These are phyloP conservation scores for Leguminivora glycinivorella DNA, from an alignment of 1,140 invertebrate species.

Conservation along the genomic window DNA sequence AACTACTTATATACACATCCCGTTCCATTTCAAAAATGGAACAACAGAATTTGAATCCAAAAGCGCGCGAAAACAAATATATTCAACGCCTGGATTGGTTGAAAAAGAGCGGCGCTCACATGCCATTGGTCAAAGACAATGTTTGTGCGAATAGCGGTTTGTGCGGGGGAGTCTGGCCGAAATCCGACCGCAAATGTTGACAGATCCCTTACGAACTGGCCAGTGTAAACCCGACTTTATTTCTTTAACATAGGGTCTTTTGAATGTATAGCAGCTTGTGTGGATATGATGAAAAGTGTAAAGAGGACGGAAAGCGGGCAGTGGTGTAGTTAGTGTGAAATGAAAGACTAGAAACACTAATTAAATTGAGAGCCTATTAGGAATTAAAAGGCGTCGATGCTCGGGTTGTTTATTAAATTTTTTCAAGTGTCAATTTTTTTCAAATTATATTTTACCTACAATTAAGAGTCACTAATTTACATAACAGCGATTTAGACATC, in stretches of 20 bases:
- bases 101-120: slow-evolving; percentile 63
- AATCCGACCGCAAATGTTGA: slow-evolving; percentile 74
- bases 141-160: slow-evolving; percentile 69
- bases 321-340: slow-evolving; percentile 18
- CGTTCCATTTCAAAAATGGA: slow-evolving; percentile 50
- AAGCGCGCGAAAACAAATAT: slow-evolving; percentile 57
- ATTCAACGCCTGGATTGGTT: slow-evolving; percentile 64
- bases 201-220: slow-evolving; percentile 43
- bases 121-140: slow-evolving; percentile 77
- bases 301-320: slow-evolving; percentile 50
- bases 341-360: slow-evolving; percentile 15
- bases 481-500: too few relatives aligned
- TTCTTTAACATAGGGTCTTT: slow-evolving; percentile 22
- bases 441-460: too few relatives aligned
- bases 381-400: background rate
- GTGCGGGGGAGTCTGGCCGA: slow-evolving; percentile 72
- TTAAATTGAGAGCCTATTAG: slow-evolving; percentile 11
- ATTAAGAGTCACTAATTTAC: too few relatives aligned
- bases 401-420: background rate
- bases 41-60: slow-evolving; percentile 56
- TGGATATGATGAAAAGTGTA: slow-evolving; percentile 35
- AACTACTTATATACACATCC: slow-evolving; percentile 23
- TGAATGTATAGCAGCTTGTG: background rate
- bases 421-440: background rate
- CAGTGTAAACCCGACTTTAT: slow-evolving; percentile 41